Evolutionary conservation across 2,888 invertebrate species (phyloP).

Genomic region (Hemistola chrysoprasaria): DNA sequence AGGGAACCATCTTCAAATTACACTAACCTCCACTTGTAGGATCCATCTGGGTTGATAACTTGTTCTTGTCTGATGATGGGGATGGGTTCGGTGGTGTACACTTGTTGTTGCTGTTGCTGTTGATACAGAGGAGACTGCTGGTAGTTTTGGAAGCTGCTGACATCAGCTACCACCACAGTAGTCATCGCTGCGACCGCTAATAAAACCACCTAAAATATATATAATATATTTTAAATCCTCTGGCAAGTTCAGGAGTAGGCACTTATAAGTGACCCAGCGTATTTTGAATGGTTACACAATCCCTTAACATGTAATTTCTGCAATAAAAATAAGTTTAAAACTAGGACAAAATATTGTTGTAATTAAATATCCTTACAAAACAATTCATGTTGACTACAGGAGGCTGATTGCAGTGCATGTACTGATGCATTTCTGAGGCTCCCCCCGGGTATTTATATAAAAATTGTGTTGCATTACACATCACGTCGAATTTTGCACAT

Average conservation of each 20-base stretch:
- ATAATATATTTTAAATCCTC: too few relatives aligned
- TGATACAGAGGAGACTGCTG: slow-evolving; percentile 47
- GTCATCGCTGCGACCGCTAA: slow-evolving; percentile 37
- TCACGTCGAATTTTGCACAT: slow-evolving; percentile 57
- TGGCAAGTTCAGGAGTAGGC: too few relatives aligned
- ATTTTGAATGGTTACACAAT: too few relatives aligned
- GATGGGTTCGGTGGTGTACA: slow-evolving; percentile 81
- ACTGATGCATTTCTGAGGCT: slow-evolving; percentile 73
- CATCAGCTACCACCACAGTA: slow-evolving; percentile 51
- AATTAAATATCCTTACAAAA: slow-evolving; percentile 52
- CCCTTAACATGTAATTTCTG: too few relatives aligned
- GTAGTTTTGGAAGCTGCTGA: slow-evolving; percentile 56
- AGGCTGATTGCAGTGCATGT: slow-evolving; percentile 39
- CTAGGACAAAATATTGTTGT: too few relatives aligned
- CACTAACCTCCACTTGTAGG: slow-evolving; percentile 79
- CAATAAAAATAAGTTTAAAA: too few relatives aligned
- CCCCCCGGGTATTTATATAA: slow-evolving; percentile 76
- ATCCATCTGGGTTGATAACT: slow-evolving; percentile 86
- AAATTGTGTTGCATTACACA: slow-evolving; percentile 68
- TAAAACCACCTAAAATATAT: slow-evolving; percentile 26
- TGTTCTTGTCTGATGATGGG: slow-evolving; percentile 86
- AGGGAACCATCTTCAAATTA: too few relatives aligned
- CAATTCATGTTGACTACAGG: slow-evolving; percentile 59
- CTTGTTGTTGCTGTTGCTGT: slow-evolving; percentile 48
- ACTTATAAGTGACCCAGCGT: too few relatives aligned